Conservation (phyloP, 37 sponge, comb jelly and placozoan genomes). For the Crambe crambe region DNA sequence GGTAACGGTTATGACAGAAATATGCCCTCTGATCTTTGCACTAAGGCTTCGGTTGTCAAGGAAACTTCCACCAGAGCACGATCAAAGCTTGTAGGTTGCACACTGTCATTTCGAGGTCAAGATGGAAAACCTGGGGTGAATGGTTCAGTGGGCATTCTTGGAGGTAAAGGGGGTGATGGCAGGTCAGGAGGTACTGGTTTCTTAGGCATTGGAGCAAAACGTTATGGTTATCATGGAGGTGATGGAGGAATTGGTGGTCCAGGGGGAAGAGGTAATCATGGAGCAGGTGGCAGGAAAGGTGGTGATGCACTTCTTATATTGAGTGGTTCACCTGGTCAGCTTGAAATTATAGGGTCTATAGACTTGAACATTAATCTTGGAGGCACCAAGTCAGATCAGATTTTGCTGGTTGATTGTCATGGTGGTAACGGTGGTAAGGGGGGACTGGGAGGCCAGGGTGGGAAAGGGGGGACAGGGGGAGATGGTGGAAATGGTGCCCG, state of each 20-base stretch:
- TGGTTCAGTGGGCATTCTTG: slow-evolving; percentile 34
- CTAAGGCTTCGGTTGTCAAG: slow-evolving; percentile 14
- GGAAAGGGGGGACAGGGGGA: too few species aligned
- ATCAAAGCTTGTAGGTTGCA: slow-evolving; percentile 42
- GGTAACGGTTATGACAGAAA: slow-evolving; percentile 21
- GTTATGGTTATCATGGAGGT: too few species aligned
- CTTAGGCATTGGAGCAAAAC: too few species aligned
- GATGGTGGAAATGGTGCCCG: too few species aligned
- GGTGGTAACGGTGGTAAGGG: slow-evolving; percentile 86
- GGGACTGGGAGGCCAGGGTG: too few species aligned
- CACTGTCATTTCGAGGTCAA: slow-evolving; percentile 35
- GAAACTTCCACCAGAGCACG: slow-evolving; percentile 47
- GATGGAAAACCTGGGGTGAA: slow-evolving; percentile 44
- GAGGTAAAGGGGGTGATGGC: slow-evolving; percentile 31
- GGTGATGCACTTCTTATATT: slow-evolving; percentile 62
- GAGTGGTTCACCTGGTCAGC: slow-evolving; percentile 40
- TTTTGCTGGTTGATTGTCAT: slow-evolving; percentile 57
- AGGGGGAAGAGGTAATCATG: slow-evolving; percentile 56
- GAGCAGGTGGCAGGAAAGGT: slow-evolving; percentile 57
- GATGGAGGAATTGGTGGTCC: slow-evolving; percentile 53
- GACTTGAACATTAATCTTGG: slow-evolving; percentile 47
- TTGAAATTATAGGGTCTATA: slow-evolving; percentile 37
- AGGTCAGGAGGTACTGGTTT: background rate
- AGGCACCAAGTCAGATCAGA: slow-evolving; percentile 45
- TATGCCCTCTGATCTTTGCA: too few species aligned